These are phyloP conservation scores for Cephus runcator DNA, from an alignment of 2,888 invertebrate genomes.

Conservation along the genomic window DNA sequence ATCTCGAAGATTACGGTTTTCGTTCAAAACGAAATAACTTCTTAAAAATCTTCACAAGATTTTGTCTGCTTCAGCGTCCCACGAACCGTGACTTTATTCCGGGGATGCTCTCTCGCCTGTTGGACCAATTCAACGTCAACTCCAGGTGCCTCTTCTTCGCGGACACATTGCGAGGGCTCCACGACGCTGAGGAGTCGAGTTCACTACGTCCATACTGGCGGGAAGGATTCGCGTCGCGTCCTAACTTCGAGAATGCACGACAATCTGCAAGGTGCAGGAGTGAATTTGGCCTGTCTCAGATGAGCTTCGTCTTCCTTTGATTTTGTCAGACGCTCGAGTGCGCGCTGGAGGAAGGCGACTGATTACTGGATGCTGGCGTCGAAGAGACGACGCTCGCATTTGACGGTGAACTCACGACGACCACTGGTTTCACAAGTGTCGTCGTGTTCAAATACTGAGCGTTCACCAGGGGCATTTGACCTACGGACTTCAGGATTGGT, in stretches of 20 bases:
- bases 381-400: conserved; percentile 46
- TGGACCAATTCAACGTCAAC: not conserved
- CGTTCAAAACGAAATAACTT: conserved; percentile 24
- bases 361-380: conserved; percentile 51
- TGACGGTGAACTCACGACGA: conserved; percentile 71
- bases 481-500: conserved; percentile 70
- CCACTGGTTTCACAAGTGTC: conserved; percentile 76
- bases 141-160: not conserved
- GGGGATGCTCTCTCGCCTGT: not conserved
- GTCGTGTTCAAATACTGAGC: conserved; percentile 75
- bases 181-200: not conserved
- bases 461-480: conserved; percentile 73
- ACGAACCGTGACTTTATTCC: not conserved
- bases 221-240: not conserved
- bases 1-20: not conserved
- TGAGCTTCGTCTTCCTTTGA: conserved; percentile 45
- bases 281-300: conserved; percentile 46
- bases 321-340: conserved; percentile 60
- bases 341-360: conserved; percentile 42
- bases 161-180: not conserved
- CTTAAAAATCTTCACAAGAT: conserved; percentile 17
- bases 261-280: conserved; percentile 16
- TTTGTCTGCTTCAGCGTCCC: not conserved
- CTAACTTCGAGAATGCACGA: not conserved
- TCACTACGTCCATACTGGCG: not conserved